A percentile compares a stretch with the other conserved stretches of the same genome.
Evolutionary conservation across 1,140 invertebrate species (phyloP).

Genomic region (Sesamia nonagrioides): DNA sequence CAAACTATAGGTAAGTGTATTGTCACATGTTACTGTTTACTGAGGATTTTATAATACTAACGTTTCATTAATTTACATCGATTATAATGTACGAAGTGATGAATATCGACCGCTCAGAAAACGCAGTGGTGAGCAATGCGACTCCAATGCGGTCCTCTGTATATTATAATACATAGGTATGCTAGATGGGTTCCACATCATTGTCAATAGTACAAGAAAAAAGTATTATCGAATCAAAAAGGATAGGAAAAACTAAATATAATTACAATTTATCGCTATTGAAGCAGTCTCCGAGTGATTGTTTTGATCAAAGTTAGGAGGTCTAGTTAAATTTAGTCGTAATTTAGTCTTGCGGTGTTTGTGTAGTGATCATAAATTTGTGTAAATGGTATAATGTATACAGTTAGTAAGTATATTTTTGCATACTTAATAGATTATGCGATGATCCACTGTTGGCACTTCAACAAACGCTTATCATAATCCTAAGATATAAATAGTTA

Average conservation of each 20-base stretch:
- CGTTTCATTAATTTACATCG: constrained; percentile 62
- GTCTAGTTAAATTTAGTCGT: background rate
- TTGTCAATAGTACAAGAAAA: constrained; percentile 40
- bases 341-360: constrained; percentile 21
- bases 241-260: constrained; percentile 2
- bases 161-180: constrained; percentile 39
- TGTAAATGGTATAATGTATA: constrained; percentile 27
- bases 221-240: constrained; percentile 12
- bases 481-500: constrained; percentile 61
- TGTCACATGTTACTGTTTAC: constrained; percentile 83
- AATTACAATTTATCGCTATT: constrained; percentile 6
- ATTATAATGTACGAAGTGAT: constrained; percentile 43
- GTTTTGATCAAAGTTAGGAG: background rate
- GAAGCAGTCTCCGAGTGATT: constrained; percentile 10
- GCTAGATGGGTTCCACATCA: constrained; percentile 15
- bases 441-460: constrained; percentile 55
- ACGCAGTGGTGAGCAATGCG: constrained; percentile 2
- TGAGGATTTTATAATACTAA: constrained; percentile 79
- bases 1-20: constrained; percentile 86
- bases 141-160: background rate
- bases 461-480: constrained; percentile 59
- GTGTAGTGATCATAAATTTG: constrained; percentile 8
- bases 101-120: background rate
- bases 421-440: constrained; percentile 28
- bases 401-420: constrained; percentile 1